phyloP scores from a whole-genome alignment of 2,113 vertebrate species.

The Blennius ocellaris region DNA sequence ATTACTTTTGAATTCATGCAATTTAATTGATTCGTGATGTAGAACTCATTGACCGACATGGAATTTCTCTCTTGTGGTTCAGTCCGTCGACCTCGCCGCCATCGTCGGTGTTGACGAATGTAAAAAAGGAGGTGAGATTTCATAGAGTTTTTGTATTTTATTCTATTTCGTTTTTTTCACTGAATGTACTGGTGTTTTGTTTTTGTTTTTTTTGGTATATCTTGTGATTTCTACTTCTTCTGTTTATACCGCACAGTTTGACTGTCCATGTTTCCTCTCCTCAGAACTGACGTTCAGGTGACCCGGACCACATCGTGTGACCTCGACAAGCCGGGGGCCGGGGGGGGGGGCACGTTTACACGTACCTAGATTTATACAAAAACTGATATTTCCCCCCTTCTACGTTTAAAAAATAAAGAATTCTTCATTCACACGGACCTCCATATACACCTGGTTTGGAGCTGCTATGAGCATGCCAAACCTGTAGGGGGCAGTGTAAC shows the following conservation, averaged over 20 bases:
- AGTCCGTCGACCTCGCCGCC: constrained; percentile 45
- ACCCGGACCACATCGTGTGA: neutral
- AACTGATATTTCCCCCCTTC: no score
- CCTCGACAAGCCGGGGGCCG: constrained; percentile 23
- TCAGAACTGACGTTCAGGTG: constrained; percentile 52
- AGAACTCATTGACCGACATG: no score
- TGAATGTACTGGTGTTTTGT: neutral
- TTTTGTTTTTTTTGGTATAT: neutral
- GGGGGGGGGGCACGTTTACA: neutral
- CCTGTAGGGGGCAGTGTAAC: no score
- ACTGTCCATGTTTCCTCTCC: constrained; percentile 18
- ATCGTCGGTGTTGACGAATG: constrained; percentile 23
- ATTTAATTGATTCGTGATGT: no score
- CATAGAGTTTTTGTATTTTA: neutral
- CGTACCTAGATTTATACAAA: no score
- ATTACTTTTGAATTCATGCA: no score
- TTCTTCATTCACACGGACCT: no score
- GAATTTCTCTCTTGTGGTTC: constrained; percentile 4
- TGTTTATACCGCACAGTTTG: neutral
- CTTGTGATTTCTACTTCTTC: no score
- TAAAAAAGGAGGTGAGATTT: constrained; percentile 70
- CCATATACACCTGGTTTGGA: no score
- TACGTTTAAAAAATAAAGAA: no score
- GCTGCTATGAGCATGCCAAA: no score
- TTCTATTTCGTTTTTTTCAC: neutral